A percentile compares a stretch with the other conserved stretches of the same genome.
These are phyloP conservation scores for Hypselothyrea guttata DNA, from an alignment of 2,888 invertebrate genomes.

Conservation along the genomic window DNA sequence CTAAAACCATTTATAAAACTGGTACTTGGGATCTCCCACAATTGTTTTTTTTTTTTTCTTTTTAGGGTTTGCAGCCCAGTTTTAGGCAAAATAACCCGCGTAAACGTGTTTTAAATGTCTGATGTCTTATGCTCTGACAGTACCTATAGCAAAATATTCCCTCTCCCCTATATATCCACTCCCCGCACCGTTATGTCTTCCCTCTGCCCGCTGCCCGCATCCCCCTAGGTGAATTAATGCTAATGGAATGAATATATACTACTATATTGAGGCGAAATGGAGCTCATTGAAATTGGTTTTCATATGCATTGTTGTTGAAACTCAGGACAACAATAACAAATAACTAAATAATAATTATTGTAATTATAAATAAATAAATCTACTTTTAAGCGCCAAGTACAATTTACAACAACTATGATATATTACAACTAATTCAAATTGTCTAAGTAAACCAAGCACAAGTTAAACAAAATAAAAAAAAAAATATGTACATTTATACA, in stretches of 20 bases:
- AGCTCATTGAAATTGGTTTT: slow-evolving; percentile 26
- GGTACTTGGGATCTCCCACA: no score
- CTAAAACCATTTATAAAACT: no score
- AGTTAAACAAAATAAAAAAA: slow-evolving; percentile 2
- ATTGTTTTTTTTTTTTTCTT: no score
- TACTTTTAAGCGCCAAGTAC: slow-evolving; percentile 51
- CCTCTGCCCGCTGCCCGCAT: not conserved
- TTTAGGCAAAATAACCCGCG: no score
- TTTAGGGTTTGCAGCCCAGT: no score
- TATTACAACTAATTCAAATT: slow-evolving; percentile 14
- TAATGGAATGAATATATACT: slow-evolving; percentile 27
- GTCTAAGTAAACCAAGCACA: not conserved
- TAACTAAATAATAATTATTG: not conserved
- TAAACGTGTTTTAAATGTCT: no score
- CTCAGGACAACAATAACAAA: slow-evolving; percentile 35
- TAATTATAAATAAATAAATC: slow-evolving; percentile 7
- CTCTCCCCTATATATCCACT: not conserved
- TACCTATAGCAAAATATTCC: slow-evolving; percentile 3
- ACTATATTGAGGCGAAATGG: slow-evolving; percentile 38
- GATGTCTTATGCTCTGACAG: slow-evolving; percentile 45
- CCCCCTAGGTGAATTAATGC: slow-evolving; percentile 39
- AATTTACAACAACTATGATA: slow-evolving; percentile 58
- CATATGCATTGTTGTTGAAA: slow-evolving; percentile 29
- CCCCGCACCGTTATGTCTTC: not conserved
- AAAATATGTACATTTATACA: slow-evolving; percentile 4